These are phyloP conservation scores for Glareola pratincola DNA, from an alignment of 2,113 vertebrate species.

Conservation along the genomic window DNA sequence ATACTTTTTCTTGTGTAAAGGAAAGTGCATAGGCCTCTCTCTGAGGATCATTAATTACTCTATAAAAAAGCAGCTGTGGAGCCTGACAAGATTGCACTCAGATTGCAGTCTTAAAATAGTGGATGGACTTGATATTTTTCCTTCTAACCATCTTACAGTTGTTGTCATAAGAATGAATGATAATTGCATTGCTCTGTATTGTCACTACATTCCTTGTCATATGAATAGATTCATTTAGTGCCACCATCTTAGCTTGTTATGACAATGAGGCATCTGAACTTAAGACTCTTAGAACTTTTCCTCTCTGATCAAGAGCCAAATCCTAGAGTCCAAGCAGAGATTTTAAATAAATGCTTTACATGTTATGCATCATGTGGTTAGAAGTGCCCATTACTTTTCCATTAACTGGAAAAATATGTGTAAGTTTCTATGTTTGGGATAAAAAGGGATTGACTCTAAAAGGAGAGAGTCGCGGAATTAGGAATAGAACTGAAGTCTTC, in stretches of 20 bases:
- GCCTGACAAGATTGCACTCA: neutral
- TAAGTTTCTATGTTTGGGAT: neutral
- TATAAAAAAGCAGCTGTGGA: neutral
- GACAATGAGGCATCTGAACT: neutral
- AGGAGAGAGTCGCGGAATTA: neutral
- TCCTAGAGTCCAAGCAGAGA: neutral
- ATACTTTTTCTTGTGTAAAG: neutral
- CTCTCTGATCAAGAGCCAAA: neutral
- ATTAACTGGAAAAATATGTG: neutral
- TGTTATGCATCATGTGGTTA: neutral
- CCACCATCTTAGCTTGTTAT: neutral
- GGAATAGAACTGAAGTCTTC: neutral
- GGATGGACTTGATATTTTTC: neutral
- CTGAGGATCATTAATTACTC: neutral
- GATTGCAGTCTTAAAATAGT: neutral
- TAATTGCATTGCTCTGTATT: neutral
- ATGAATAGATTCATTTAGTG: neutral
- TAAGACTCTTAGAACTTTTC: neutral
- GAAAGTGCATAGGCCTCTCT: neutral
- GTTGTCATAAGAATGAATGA: neutral
- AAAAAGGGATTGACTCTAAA: neutral
- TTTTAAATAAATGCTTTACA: neutral
- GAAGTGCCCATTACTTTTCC: neutral
- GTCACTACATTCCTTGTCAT: neutral
- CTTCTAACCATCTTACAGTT: neutral